phyloP scores from a whole-genome alignment of 2,797 vertebrate species.

The Myripristis jacobus region DNA sequence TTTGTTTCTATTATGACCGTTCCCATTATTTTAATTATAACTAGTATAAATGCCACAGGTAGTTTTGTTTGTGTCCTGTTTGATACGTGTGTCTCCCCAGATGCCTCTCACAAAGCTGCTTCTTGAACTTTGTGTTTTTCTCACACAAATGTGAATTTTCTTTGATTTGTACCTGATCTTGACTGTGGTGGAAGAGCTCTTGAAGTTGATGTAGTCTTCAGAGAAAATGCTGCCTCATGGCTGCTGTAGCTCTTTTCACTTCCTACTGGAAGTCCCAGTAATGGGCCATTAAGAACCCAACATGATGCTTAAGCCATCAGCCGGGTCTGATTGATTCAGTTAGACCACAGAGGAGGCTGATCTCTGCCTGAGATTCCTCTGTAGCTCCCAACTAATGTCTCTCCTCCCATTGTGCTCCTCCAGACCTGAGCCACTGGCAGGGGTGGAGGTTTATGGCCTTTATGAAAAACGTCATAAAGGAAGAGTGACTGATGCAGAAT shows the following conservation, averaged over 20 bases:
- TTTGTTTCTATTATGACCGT: not conserved
- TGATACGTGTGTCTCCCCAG: not conserved
- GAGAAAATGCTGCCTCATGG: constrained; percentile 51
- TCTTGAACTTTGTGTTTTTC: not conserved
- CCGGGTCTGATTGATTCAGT: constrained; percentile 72
- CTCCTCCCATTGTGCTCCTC: not conserved
- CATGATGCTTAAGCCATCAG: constrained; percentile 73
- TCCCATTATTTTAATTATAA: not conserved
- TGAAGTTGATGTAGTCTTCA: constrained; percentile 59
- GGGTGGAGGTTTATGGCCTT: constrained; percentile 14
- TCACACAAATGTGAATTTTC: not conserved
- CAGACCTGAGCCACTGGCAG: constrained; percentile 8
- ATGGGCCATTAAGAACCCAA: constrained; percentile 75
- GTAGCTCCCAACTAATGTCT: constrained; percentile 45
- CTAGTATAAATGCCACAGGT: not conserved
- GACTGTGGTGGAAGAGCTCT: constrained; percentile 8
- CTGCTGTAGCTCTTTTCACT: constrained; percentile 61
- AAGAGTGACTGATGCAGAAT: not conserved
- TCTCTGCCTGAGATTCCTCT: constrained; percentile 54
- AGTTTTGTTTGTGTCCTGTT: not conserved
- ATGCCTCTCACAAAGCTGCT: not conserved
- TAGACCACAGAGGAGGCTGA: constrained; percentile 63
- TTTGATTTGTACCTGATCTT: constrained; percentile 26
- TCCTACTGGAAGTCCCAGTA: constrained; percentile 66
- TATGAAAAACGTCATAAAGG: not conserved